Evolutionary conservation across 2,113 vertebrate genomes (phyloP), one percentile per base, ranked within the genome.

Genomic region (Peromyscus leucopus): DNA sequence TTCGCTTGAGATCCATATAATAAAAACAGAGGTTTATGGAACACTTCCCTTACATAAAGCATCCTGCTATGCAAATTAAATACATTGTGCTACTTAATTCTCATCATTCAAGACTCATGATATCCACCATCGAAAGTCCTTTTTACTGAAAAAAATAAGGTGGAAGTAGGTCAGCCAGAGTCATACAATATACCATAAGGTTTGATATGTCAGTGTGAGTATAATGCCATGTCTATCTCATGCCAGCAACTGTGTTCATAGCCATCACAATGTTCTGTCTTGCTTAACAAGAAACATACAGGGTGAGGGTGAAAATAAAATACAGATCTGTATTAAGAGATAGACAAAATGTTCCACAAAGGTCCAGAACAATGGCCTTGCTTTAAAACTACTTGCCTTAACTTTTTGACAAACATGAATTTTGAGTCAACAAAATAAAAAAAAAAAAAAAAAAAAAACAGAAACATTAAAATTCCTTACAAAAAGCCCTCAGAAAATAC

Each of bases 111-210:
- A 8, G 72, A 36, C 22, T 87, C 33, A 79, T 28, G 90, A 90
- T 75, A 42, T 3, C 11, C 17, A 91, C 67, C 16, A 85, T 57
- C 36, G 26, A 17, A 87, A 46, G 22, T 65, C 1, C 5, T 72
- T 92, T 96, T 92, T 92, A 46, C 87, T 24, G 55, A 7, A 84
- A 33, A 33, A 79, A 79, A 91, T 42, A 12, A 94, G 79, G 67
- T 13, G 90, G 16, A 86, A 85, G 65, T 65, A 59, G 59, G 42
- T 82, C 12, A 78, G 12, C 11, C 39, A 87, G 80, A 17, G 28
- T 79, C 63, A 65, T 28, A 1, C 63, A 65, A 65, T 26, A 65
- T 28, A 65, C 63, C 26, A 28, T 65, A 28, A 65, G 63, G 26
- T 9, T 63, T 65, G 57, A 91, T 90, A 95, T 94, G 90, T 33